Evolutionary conservation across 2,888 invertebrate species (phyloP).

Genomic region (Apodemia zela): DNA sequence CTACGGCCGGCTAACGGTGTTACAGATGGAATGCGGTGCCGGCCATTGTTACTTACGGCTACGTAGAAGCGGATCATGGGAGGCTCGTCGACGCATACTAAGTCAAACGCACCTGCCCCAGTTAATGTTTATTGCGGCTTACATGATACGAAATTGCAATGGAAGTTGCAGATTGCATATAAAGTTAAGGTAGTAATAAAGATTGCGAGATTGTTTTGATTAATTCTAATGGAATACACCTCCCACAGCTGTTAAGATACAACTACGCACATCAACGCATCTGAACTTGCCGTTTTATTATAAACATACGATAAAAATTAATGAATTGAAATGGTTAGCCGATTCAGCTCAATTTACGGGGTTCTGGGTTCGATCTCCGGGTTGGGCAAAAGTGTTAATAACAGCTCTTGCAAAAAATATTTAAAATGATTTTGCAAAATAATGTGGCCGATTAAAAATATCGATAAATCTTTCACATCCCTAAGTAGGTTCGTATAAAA

Average conservation of each 20-base stretch:
- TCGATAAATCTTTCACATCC: background rate
- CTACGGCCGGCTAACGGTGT: slow-evolving; percentile 63
- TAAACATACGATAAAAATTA: too few species aligned
- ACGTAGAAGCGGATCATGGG: slow-evolving; percentile 60
- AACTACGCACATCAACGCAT: too few species aligned
- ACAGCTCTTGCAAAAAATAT: too few species aligned
- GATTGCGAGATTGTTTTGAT: slow-evolving; percentile 8
- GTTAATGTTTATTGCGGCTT: slow-evolving; percentile 6
- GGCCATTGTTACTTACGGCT: slow-evolving; percentile 63
- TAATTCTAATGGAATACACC: background rate
- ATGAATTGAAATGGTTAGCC: too few species aligned
- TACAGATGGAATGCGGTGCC: slow-evolving; percentile 61
- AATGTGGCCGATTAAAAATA: background rate
- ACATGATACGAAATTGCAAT: slow-evolving; percentile 25
- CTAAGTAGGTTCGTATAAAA: slow-evolving; percentile 43
- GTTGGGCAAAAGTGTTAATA: too few species aligned
- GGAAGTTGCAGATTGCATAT: slow-evolving; percentile 17
- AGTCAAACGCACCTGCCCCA: slow-evolving; percentile 27
- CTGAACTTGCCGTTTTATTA: too few species aligned
- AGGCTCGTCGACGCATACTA: slow-evolving; percentile 52
- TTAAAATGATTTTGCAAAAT: too few species aligned
- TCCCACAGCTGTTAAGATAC: background rate
- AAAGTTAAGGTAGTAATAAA: background rate
- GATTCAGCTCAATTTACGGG: too few species aligned
- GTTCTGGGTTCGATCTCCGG: too few species aligned